Conservation (phyloP, 2,113 vertebrate genomes). For the Neolamprologus longior region DNA sequence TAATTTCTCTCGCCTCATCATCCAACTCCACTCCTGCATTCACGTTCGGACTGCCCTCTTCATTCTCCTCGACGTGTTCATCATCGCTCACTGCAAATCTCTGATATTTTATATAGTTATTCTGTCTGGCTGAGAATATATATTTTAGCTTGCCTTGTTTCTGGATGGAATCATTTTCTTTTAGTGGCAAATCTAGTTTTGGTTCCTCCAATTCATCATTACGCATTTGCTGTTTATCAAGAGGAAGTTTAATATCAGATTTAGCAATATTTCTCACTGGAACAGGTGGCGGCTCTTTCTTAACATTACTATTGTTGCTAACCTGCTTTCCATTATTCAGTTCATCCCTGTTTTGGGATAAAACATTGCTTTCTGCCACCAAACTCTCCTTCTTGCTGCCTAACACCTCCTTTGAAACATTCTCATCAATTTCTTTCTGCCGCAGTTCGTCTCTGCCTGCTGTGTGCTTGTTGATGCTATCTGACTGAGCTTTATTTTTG, state of each 20-base stretch:
- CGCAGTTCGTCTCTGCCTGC: conserved; percentile 5
- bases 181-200: background rate
- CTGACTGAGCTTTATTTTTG: conserved; percentile 38
- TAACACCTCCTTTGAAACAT: background rate
- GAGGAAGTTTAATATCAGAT: conserved; percentile 25
- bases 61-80: background rate
- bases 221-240: conserved; percentile 6
- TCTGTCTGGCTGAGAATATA: conserved; percentile 66
- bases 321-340: background rate
- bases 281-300: conserved; percentile 52
- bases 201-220: background rate
- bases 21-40: background rate
- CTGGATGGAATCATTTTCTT: background rate
- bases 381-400: background rate
- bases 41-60: conserved; percentile 14
- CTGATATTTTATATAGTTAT: conserved; percentile 73
- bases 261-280: conserved; percentile 47
- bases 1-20: conserved; percentile 4
- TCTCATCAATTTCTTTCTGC: background rate
- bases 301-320: background rate
- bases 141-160: conserved; percentile 49
- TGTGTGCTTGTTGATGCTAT: background rate
- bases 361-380: background rate
- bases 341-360: background rate
- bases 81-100: conserved; percentile 33